A percentile compares a stretch with the other conserved stretches of the same genome.
phyloP scores from a whole-genome alignment of 2,797 vertebrate species.

The Aythya fuligula region DNA sequence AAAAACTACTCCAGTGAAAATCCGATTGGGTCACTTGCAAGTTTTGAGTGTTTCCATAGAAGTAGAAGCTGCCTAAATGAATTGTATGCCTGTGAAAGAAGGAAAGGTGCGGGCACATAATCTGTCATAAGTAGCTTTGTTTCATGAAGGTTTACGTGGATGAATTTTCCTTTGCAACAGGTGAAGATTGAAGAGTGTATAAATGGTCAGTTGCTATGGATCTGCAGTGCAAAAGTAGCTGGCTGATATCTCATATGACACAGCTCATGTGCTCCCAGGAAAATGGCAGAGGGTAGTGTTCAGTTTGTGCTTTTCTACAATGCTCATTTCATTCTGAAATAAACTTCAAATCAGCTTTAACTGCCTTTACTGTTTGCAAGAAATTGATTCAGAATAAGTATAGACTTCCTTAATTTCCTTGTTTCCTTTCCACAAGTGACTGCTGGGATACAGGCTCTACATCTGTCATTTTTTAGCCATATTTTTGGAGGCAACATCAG shows the following conservation, averaged over 20 bases:
- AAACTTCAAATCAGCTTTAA: not conserved
- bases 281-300: not conserved
- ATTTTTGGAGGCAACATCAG: not conserved
- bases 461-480: not conserved
- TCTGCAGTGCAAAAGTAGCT: not conserved
- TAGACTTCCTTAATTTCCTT: not conserved
- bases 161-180: not conserved
- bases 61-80: not conserved
- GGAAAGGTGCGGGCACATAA: not conserved
- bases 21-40: not conserved
- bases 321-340: not conserved
- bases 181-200: not conserved
- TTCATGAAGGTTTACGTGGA: not conserved
- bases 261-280: not conserved
- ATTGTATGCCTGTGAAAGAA: not conserved
- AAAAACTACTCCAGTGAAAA: not conserved
- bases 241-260: not conserved
- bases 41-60: not conserved
- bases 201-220: not conserved
- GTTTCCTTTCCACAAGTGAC: not conserved
- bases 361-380: not conserved
- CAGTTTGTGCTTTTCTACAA: not conserved
- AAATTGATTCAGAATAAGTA: not conserved
- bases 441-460: not conserved
- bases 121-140: not conserved